Conservation (phyloP, 2,113 vertebrate species). For the Chaetodon auriga region DNA sequence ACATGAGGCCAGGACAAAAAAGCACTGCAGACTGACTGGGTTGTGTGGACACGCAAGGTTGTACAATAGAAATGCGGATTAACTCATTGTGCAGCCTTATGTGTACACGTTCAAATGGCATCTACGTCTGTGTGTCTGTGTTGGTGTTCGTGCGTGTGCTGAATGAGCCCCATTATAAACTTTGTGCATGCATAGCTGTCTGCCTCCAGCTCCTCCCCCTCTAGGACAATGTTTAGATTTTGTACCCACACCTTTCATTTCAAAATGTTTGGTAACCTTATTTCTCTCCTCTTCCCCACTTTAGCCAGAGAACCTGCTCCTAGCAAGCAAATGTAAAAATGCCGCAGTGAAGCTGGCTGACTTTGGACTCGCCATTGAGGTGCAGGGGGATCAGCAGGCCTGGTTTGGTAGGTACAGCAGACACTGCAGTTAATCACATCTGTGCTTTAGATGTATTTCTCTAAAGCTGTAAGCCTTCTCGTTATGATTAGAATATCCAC, state of each 20-base stretch:
- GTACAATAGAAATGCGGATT: neutral
- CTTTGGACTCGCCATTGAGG: conserved; percentile 96
- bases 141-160: conserved; percentile 30
- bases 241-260: neutral
- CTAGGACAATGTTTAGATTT: neutral
- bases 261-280: neutral
- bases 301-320: conserved; percentile 96
- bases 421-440: neutral
- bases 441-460: neutral
- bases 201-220: neutral
- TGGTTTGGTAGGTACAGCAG: conserved; percentile 92
- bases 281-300: conserved; percentile 23
- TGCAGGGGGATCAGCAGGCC: conserved; percentile 97
- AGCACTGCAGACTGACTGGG: conserved; percentile 19
- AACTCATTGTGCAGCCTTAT: conserved; percentile 1
- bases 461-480: neutral
- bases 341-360: conserved; percentile 96
- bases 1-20: conserved; percentile 30
- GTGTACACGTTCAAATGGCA: neutral
- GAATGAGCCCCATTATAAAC: neutral
- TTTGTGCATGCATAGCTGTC: conserved; percentile 31
- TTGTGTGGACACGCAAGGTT: neutral
- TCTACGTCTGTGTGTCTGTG: conserved; percentile 40
- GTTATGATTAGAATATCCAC: neutral
- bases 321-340: conserved; percentile 98